Base-by-base conservation (phyloP, 2,113 vertebrate genomes). In the Circaetus cinerascens region DNA sequence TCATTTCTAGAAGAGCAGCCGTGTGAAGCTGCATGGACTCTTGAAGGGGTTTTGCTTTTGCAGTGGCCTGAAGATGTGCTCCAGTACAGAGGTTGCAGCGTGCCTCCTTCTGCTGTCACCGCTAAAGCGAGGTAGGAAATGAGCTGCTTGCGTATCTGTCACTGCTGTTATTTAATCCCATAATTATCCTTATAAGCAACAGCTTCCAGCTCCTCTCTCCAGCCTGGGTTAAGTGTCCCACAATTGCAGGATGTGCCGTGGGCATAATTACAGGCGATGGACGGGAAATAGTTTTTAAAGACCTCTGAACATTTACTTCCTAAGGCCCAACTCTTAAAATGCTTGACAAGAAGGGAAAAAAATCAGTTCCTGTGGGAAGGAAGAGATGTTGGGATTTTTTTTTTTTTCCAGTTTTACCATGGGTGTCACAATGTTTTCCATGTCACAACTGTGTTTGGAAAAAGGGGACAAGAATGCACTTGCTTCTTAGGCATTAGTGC, bases 131-230 rank as follows among this genome's bases (percentile, higher is more conserved):
- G 51, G 5, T 15, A 12, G 29, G 26, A 43, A 55, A 38, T 0
- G 4, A 81, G 17, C 38, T 2, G 4, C 36, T 40, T 8, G n/a
- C 3, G 0, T 22, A 1, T 26, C 48, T 57, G 32, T 56, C 71
- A 4, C 34, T 67, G 76, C 11, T 1, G 1, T 32, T 66, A 41
- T 38, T 81, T 34, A 15, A 51, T 75, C 36, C 55, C 1, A 0
- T 7, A 29, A 25, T 59, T 73, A 32, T 32, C 27, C 64, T 56
- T 29, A 2, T 15, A 71, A 78, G 40, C 26, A 40, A 7, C n/a
- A 74, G 56, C 46, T 90, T 79, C 56, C 79, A 46, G 29, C 67
- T 68, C 10, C 76, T 69, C 14, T 60, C 20, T 60, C 21, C 50
- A 80, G 63, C 40, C 40, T 16, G 45, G 36, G 18, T 48, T 78